phyloP scores from a whole-genome alignment of 2,113 vertebrate species.

The Notiomystis cincta region DNA sequence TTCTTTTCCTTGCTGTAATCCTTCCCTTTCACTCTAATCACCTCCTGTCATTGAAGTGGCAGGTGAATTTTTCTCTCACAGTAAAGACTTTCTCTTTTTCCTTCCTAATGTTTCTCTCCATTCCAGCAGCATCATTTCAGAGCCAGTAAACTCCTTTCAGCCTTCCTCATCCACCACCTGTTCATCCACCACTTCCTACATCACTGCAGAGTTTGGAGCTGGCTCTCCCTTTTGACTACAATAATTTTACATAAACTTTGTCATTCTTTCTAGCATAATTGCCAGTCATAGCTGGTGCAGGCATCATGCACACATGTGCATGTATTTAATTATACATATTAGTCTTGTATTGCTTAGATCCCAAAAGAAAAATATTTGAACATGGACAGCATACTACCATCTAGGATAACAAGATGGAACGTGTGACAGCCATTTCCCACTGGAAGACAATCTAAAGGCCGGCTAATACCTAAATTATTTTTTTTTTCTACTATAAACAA shows the following conservation, averaged over 20 bases:
- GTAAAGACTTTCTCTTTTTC: not conserved
- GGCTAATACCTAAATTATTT: constrained; percentile 49
- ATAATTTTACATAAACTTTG: not conserved
- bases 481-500: not conserved
- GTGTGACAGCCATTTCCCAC: not conserved
- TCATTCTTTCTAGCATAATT: not conserved
- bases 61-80: not conserved
- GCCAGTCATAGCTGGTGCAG: not conserved
- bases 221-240: not conserved
- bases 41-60: not conserved
- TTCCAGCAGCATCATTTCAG: not conserved
- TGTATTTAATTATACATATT: not conserved
- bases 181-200: not conserved
- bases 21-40: not conserved
- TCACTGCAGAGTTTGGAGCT: not conserved
- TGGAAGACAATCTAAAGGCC: constrained; percentile 17
- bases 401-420: constrained; percentile 20
- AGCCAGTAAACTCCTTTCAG: not conserved
- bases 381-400: not conserved
- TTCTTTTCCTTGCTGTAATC: not conserved
- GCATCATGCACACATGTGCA: not conserved
- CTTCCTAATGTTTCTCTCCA: not conserved
- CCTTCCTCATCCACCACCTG: not conserved
- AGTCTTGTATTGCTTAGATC: not conserved
- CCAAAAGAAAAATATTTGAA: constrained; percentile 28